Evolutionary conservation across 2,113 vertebrate genomes (phyloP), one percentile per base, ranked within the genome.

Genomic region (Arizona elegans): DNA sequence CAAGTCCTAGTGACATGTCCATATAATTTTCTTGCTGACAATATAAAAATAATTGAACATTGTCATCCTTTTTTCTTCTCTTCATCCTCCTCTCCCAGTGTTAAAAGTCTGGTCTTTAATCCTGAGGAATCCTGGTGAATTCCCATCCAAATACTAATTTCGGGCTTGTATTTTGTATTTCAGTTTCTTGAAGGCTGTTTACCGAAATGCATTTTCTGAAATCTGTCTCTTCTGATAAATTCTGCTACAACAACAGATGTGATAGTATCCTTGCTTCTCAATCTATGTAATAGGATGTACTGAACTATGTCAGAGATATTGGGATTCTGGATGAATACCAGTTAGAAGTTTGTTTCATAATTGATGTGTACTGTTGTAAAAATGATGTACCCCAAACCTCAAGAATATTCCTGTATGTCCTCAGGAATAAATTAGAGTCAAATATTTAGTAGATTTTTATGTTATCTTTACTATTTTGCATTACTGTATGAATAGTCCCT

Each of bases 251-350:
- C 19, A 55, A 86, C 10, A 59, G 12, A 56, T 43, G 38, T n/a
- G 0, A 0, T 24, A 50, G n/a, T 86, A 11, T 0, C 0, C 15
- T 15, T 91, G 89, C 50, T 15, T 2, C 3, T 59, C 29, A 88
- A 26, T 94, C 70, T 33, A 0, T 53, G 1, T 52, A 7, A 1
- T 10, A 23, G 53, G 50, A 10, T 23, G 0, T 21, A 0, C 85
- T 93, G 47, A 95, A 52, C 47, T 58, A 24, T 59, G 13, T 2
- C 58, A 29, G 85, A 88, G 15, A 94, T 10, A 1, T 29, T 47
- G 15, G 53, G 10, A 23, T 43, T 88, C 7, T 81, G 59, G 13
- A 13, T 12, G 8, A 43, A 38, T 2, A 26, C 1, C 52, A 21
- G 17, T 92, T 88, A 21, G 8, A 56, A 10, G 26, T 50, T 55